Evolutionary conservation across 2,888 invertebrate genomes (phyloP).

Genomic region (Oeneis ivallda): DNA sequence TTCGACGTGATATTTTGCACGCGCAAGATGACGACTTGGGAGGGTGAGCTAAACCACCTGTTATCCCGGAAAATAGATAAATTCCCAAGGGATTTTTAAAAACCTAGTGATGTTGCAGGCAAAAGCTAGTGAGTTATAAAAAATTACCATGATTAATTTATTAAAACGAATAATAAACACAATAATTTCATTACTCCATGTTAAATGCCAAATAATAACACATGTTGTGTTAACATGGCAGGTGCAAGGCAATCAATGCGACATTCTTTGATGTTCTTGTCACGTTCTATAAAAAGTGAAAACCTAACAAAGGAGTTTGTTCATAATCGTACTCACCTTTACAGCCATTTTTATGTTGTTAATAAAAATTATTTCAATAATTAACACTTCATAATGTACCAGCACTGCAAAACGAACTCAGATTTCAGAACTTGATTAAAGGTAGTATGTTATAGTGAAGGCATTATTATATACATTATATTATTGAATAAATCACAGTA

Average conservation of each 20-base stretch:
- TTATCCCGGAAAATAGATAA: no score
- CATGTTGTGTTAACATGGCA: conserved; percentile 30
- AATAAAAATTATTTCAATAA: background rate
- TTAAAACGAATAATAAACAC: conserved; percentile 38
- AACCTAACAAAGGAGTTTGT: conserved; percentile 15
- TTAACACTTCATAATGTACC: background rate
- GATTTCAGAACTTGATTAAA: no score
- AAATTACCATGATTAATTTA: conserved; percentile 27
- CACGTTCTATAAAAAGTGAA: background rate
- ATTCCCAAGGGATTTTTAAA: no score
- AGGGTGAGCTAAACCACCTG: no score
- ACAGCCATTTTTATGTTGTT: conserved; percentile 21
- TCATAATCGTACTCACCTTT: conserved; percentile 35
- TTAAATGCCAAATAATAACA: conserved; percentile 38
- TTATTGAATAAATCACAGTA: no score
- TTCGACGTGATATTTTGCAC: no score
- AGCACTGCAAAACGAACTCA: conserved; percentile 2
- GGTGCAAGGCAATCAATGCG: conserved; percentile 29
- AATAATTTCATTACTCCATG: conserved; percentile 39
- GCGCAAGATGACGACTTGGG: no score
- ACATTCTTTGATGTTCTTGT: conserved; percentile 18
- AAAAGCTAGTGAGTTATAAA: background rate
- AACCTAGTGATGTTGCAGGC: no score
- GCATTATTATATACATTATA: no score
- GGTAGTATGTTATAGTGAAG: no score